A percentile compares a stretch with the other conserved stretches of the same genome.
These are phyloP conservation scores for Drosophila miranda DNA, from an alignment of 1,140 invertebrate species.

Conservation along the genomic window DNA sequence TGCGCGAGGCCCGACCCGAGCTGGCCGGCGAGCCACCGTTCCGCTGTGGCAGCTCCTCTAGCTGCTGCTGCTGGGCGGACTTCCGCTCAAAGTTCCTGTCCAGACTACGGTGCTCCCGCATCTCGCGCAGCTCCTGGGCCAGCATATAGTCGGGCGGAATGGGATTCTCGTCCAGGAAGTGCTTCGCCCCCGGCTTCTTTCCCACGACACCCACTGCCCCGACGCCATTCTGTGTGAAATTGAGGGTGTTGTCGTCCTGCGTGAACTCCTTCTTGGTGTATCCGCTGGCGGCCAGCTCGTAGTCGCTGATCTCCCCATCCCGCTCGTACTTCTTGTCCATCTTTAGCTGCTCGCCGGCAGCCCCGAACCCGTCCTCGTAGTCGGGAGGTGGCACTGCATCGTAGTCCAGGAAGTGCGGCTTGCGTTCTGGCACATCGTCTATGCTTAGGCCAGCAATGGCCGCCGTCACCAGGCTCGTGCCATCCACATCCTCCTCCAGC, in stretches of 20 bases:
- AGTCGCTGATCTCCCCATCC: constrained; percentile 81
- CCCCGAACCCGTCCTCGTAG: constrained; percentile 82
- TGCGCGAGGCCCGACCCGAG: constrained; percentile 54
- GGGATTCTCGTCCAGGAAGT: constrained; percentile 81
- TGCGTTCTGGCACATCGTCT: constrained; percentile 77
- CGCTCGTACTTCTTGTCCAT: constrained; percentile 81
- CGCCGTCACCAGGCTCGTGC: constrained; percentile 1
- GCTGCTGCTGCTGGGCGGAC: constrained; percentile 69
- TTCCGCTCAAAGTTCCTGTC: constrained; percentile 80
- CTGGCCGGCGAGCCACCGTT: constrained; percentile 51
- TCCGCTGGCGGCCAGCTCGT: constrained; percentile 79
- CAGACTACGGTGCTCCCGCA: constrained; percentile 76
- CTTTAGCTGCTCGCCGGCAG: constrained; percentile 70
- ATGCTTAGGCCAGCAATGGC: constrained; percentile 38
- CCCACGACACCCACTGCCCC: constrained; percentile 17
- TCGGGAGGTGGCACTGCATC: constrained; percentile 84
- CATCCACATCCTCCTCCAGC: constrained; percentile 38
- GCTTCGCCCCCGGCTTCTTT: constrained; percentile 63
- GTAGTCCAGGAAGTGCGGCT: constrained; percentile 85
- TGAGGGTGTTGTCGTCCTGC: constrained; percentile 78
- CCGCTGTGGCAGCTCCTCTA: constrained; percentile 45
- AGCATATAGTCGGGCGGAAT: constrained; percentile 81
- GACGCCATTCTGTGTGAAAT: constrained; percentile 54
- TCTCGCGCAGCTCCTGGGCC: constrained; percentile 67
- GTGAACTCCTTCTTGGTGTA: constrained; percentile 81